Evolutionary conservation across 1,140 invertebrate species (phyloP), one percentile per base, ranked within the genome.

Genomic region (Ips typographus): DNA sequence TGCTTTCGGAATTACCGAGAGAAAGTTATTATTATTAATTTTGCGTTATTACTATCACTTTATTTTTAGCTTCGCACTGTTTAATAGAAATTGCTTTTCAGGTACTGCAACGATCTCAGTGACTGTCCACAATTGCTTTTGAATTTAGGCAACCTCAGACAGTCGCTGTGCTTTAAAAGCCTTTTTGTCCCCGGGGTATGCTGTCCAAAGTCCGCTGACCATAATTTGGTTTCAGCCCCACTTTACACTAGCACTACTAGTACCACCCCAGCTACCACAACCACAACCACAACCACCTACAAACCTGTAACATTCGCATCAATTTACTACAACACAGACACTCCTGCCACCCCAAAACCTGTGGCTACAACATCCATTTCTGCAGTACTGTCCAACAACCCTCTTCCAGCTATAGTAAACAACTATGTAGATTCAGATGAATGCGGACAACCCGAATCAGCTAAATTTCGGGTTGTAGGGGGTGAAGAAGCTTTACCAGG

Each of bases 111-210:
- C 73, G 94, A 96, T 79, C 83, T 97, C 4, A 93, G 92, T 72
- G 91, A 91, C 70, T 96, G 94, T 80, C 93, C 94, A 0, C 91
- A 94, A 72, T 79, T 97, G 6, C 82, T 97, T 1, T 80, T 96
- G 4, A 93, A 96, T 78, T 82, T 96, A 6, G 86, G 87, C 4
- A 91, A 89, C 77, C 82, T 97, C 0, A 82, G 94, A 44, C 91
- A 94, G 76, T 95, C 93, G 0, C 84, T 96, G 4, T 97, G 94
- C 77, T 96, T 97, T 76, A 95, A 96, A 80, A 92, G 91, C 71
- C 82, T 96, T 1, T 94, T 96, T 75, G 91, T 94, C 2, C 94
- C 94, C 1, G 94, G 94, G 22, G 93, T 96, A 1, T 96, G 94
- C 77, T 96, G 94, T 81, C 94, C 94, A 0, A 72, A 84, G 68